Percentiles rank a stretch among this genome's conserved stretches.
phyloP scores from a whole-genome alignment of 2,113 vertebrate species.

The Apeltes quadracus region DNA sequence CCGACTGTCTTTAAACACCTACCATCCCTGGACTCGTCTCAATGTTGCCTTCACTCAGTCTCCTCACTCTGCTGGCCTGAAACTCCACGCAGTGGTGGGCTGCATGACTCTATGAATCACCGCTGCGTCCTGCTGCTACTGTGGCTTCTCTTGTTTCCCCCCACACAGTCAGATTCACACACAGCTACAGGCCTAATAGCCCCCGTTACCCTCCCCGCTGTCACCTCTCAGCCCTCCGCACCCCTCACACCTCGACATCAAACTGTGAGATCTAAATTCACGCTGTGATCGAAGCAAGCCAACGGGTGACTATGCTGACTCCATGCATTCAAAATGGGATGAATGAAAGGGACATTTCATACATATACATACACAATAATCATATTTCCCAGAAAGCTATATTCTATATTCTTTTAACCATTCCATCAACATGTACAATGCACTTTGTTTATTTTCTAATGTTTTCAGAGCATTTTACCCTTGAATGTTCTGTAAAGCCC shows the following conservation, averaged over 20 bases:
- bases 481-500: too few relatives aligned
- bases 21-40: not conserved
- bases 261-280: constrained; percentile 33
- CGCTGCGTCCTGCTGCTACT: constrained; percentile 43
- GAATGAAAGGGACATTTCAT: not conserved
- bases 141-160: constrained; percentile 53
- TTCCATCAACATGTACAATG: not conserved
- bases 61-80: not conserved
- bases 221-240: constrained; percentile 40
- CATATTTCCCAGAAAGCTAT: not conserved
- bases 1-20: constrained; percentile 1
- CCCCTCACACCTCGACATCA: constrained; percentile 32
- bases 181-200: constrained; percentile 39
- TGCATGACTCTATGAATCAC: constrained; percentile 61
- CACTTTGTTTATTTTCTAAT: too few relatives aligned
- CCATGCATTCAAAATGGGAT: not conserved
- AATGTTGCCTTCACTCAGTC: constrained; percentile 5
- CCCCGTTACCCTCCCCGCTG: constrained; percentile 24
- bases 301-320: not conserved
- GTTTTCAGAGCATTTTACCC: too few relatives aligned
- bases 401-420: not conserved
- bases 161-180: constrained; percentile 59
- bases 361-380: too few relatives aligned
- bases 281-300: not conserved
- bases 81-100: constrained; percentile 51